Conservation (phyloP, 2,888 invertebrate species). For the Callosobruchus maculatus region DNA sequence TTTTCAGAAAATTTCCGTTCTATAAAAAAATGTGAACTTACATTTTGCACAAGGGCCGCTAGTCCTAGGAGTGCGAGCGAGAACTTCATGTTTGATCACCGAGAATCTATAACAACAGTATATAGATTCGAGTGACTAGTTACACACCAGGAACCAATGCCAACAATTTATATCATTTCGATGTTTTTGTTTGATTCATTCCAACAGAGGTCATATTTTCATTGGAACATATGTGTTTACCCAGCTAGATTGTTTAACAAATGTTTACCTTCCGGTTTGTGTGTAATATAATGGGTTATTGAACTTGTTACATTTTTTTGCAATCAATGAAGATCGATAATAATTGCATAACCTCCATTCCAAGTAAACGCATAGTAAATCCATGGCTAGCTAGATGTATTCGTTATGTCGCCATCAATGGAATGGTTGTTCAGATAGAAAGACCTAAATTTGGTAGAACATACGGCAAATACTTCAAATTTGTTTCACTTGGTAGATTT, state of each 20-base stretch:
- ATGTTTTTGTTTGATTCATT: conserved; percentile 17
- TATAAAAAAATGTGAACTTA: too few species aligned
- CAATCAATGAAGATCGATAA: not conserved
- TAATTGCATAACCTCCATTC: not conserved
- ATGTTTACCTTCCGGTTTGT: conserved; percentile 1
- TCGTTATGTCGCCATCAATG: too few species aligned
- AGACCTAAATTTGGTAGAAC: too few species aligned
- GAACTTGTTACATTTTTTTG: not conserved
- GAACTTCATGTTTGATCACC: conserved; percentile 19
- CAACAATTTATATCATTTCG: not conserved
- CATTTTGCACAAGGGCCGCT: conserved; percentile 16
- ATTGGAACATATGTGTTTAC: not conserved
- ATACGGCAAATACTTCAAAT: too few species aligned
- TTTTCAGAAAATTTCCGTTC: too few species aligned
- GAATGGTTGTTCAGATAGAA: too few species aligned
- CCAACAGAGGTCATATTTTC: conserved; percentile 15
- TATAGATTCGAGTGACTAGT: conserved; percentile 23
- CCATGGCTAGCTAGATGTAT: too few species aligned
- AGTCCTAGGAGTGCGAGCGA: conserved; percentile 15
- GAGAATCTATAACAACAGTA: conserved; percentile 15
- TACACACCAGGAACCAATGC: not conserved
- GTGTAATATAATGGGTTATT: not conserved
- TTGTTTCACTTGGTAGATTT: too few species aligned
- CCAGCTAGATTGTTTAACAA: conserved; percentile 4
- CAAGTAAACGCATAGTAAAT: too few species aligned